Evolutionary conservation across 2,113 vertebrate species (phyloP), one percentile per base, ranked within the genome.

Genomic region (Chionis minor): DNA sequence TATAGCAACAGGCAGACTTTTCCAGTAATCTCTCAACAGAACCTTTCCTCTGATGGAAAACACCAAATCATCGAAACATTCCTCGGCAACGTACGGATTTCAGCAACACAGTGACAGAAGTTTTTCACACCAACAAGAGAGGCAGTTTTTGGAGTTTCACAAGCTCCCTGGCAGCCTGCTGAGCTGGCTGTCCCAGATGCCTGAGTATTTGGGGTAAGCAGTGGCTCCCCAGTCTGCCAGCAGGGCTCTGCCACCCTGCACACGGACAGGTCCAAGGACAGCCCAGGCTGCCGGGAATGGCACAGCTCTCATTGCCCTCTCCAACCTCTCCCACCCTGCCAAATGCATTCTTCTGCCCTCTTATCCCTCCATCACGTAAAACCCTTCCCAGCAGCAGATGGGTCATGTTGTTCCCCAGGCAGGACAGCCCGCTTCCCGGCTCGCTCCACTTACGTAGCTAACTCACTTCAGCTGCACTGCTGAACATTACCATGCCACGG

Each of bases 361-460:
- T 96, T 61, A 51, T 3, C 19, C 80, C 55, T 54, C 21, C 28
- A 24, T 4, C 55, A 40, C 6, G 9, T 44, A 49, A 91, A 73
- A 35, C 22, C 22, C 23, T 54, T 62, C 51, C 28, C 51, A 54
- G 61, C 42, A 81, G 49, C 52, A 79, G 70, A 40, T 27, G 56
- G 51, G 49, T 4, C 10, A 3, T 15, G 17, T 1, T 67, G 54
- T 20, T 63, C 28, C 45, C 20, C n/a, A 51, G 83, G 74, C 74
- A 73, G 56, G 33, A 82, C 14, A 86, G 33, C 12, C 12, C 0
- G 5, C 6, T 51, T 14, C 15, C 23, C 0, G 0, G 26, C 49
- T 42, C 0, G 0, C 40, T 59, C 35, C 0, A 0, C 40, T 67
- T 38, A 30, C 0, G 0, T 1, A 23, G 77, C 65, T 79, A 59